Conservation (phyloP, 2,888 invertebrate genomes). For the Tanytarsus gracilentus region DNA sequence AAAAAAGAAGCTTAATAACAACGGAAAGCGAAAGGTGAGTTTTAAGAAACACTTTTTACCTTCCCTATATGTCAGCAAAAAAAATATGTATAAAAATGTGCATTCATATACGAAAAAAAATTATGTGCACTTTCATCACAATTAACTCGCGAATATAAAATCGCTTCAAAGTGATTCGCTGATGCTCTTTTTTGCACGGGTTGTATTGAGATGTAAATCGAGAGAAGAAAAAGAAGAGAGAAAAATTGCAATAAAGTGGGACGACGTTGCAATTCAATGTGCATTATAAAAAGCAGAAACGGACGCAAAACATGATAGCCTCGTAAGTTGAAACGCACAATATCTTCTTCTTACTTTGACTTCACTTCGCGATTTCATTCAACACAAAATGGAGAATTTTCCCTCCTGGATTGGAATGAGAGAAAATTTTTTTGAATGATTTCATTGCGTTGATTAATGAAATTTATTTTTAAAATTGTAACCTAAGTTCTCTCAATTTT, state of each 20-base stretch:
- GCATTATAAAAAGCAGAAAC: not conserved
- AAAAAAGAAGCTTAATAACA: not conserved
- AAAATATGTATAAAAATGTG: no score
- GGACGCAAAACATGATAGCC: constrained; percentile 15
- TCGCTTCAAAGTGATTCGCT: no score
- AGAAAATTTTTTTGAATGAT: no score
- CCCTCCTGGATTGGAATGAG: not conserved
- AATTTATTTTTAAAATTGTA: no score
- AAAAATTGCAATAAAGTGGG: constrained; percentile 10
- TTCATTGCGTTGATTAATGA: constrained; percentile 7
- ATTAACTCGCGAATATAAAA: no score
- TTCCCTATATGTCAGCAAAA: no score
- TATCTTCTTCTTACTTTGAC: constrained; percentile 10
- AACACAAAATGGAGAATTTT: constrained; percentile 15
- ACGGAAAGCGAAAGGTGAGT: no score
- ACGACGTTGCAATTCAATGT: no score
- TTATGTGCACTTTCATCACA: no score
- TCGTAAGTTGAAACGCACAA: constrained; percentile 16
- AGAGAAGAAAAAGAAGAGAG: constrained; percentile 1
- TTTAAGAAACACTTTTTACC: no score
- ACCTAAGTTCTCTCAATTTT: no score
- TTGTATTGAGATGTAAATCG: not conserved
- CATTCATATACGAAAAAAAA: no score
- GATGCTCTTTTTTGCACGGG: not conserved
- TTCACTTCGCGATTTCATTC: not conserved